Base-by-base conservation (phyloP, 2,113 vertebrate genomes). In the Gallinago media region DNA sequence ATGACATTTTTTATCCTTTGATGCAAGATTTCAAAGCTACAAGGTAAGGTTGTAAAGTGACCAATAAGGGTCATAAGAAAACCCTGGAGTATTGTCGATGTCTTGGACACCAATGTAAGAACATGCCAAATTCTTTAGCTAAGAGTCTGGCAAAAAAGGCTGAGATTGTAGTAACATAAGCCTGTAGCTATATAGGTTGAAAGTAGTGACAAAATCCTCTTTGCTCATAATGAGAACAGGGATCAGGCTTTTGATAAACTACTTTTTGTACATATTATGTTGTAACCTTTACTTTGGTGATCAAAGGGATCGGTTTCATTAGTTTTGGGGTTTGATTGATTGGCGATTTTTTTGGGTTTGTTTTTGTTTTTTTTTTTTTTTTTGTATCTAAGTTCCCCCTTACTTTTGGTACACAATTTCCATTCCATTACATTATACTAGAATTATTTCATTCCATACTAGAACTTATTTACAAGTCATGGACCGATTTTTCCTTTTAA, bases 21-120 rank as follows among this genome's bases (percentile, higher is more conserved):
- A 93, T 83, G n/a, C 12, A 72, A 82, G 42, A 76, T 95, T 97
- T 95, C 83, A 94, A 93, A 97, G 83, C 84, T 54, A 82, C 27
- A 85, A 19, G 81, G 8, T 44, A 70, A 91, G 34, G 50, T 85
- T 81, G 32, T 47, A 34, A 79, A 49, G 38, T 88, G 71, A 88
- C 34, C 3, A 38, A 61, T 92, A 92, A 58, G 15, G 56, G 54
- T 86, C 65, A 76, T 38, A 80, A 85, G 85, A 91, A 91, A 77
- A 40, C 54, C 40, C 55, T 81, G 14, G 23, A 75, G 61, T 62
- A 87, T 65, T 12, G 15, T 38, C 12, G 47, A 14, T 58, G 36
- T 73, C 46, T 75, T 77, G 40, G 67, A 54, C 61, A 83, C n/a
- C 8, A 65, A 18, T 62, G 31, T 77, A 68, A 93, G 22, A 86